Conservation (phyloP, 1,140 invertebrate species). For the Matsumurasca onukii region DNA sequence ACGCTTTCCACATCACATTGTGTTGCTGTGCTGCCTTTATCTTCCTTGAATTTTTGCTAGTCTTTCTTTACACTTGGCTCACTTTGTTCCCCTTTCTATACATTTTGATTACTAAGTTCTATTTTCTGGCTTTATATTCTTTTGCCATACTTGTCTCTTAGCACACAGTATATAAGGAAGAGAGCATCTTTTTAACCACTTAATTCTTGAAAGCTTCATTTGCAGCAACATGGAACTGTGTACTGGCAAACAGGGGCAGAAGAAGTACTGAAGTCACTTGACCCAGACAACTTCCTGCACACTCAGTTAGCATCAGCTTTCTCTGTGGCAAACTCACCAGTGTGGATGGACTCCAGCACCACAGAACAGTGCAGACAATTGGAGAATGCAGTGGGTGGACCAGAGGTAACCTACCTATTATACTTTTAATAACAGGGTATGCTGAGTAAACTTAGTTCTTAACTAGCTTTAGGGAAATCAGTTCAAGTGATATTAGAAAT, state of each 20-base stretch:
- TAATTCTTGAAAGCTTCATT: too few species aligned
- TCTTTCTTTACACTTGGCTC: too few species aligned
- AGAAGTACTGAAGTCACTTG: conserved; percentile 61
- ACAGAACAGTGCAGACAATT: conserved; percentile 73
- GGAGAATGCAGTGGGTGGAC: conserved; percentile 78
- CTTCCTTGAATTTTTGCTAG: too few species aligned
- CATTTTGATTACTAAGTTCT: too few species aligned
- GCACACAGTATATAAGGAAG: too few species aligned
- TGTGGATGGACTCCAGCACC: conserved; percentile 97
- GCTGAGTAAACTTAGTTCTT: neutral
- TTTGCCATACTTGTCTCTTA: too few species aligned
- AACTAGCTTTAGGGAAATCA: neutral
- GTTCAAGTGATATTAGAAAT: neutral
- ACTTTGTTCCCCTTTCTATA: too few species aligned
- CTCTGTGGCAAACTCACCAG: conserved; percentile 77
- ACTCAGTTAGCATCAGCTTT: conserved; percentile 80
- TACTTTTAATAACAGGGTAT: neutral
- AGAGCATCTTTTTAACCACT: too few species aligned
- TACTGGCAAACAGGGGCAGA: conserved; percentile 85
- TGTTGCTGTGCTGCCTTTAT: too few species aligned
- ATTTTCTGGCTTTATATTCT: too few species aligned
- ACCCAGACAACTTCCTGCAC: conserved; percentile 76
- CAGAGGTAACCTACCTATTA: conserved; percentile 60
- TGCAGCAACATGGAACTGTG: conserved; percentile 94
- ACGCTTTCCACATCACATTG: too few species aligned